Percentiles rank a stretch among this genome's conserved stretches.
Evolutionary conservation across 1,140 invertebrate genomes (phyloP).

Genomic region (Camponotus vicinus): DNA sequence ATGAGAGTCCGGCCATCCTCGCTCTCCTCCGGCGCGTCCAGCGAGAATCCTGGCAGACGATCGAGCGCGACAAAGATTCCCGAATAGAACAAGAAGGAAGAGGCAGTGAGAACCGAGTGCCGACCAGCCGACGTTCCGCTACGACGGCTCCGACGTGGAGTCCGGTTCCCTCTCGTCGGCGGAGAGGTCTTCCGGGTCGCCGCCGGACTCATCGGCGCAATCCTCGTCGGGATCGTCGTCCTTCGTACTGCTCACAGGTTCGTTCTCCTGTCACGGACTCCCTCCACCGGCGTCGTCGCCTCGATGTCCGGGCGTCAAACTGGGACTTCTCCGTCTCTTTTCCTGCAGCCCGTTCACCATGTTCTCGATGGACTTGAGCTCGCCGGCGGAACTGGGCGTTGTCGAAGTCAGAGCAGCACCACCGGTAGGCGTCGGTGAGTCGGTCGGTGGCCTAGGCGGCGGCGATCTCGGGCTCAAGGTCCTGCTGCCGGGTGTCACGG

Average conservation of each 20-base stretch:
- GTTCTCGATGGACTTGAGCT: constrained; percentile 98
- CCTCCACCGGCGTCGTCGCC: constrained; percentile 81
- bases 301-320: constrained; percentile 79
- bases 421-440: constrained; percentile 87
- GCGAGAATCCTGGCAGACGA: neutral
- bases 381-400: constrained; percentile 87
- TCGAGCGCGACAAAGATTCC: constrained; percentile 1
- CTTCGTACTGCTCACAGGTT: constrained; percentile 81
- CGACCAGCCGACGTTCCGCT: constrained; percentile 76
- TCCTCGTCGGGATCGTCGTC: constrained; percentile 76
- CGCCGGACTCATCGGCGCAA: constrained; percentile 45
- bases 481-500: constrained; percentile 90
- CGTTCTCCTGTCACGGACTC: constrained; percentile 86
- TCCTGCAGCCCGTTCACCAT: constrained; percentile 98
- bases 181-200: constrained; percentile 68
- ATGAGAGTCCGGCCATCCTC: constrained; percentile 63
- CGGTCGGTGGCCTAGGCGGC: constrained; percentile 86
- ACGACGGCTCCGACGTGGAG: constrained; percentile 85
- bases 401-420: constrained; percentile 77
- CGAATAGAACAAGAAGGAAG: constrained; percentile 20
- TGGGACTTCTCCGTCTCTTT: constrained; percentile 85
- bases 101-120: constrained; percentile 42
- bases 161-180: constrained; percentile 80
- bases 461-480: constrained; percentile 90
- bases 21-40: constrained; percentile 32